A percentile compares a stretch with the other conserved stretches of the same genome.
Evolutionary conservation across 1,140 invertebrate genomes (phyloP).

Genomic region (Druon quercuslanigerum): DNA sequence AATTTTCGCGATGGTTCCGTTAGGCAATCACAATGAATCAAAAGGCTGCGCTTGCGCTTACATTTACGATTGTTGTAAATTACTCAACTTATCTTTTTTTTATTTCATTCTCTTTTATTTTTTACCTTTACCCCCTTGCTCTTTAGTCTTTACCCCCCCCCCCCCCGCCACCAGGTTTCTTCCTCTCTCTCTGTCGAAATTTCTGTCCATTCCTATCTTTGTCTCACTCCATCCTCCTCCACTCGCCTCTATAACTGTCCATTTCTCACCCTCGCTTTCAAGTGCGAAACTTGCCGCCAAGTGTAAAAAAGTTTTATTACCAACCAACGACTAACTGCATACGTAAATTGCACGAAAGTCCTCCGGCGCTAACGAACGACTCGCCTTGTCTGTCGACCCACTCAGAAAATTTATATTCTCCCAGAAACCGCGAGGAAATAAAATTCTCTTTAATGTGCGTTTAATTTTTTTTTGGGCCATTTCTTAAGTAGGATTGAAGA

Average conservation of each 20-base stretch:
- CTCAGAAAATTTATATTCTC: conserved; percentile 26
- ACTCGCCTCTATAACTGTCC: neutral
- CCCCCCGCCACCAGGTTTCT: neutral
- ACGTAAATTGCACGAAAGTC: conserved; percentile 38
- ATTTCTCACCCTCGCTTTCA: conserved; percentile 17
- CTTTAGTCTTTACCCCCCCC: neutral
- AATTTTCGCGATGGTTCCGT: conserved; percentile 60
- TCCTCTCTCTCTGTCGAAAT: neutral
- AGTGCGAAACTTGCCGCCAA: conserved; percentile 33
- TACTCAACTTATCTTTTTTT: conserved; percentile 55
- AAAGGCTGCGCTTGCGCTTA: conserved; percentile 52
- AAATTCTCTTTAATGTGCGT: neutral
- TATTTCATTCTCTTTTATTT: conserved; percentile 33
- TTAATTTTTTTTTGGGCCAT: neutral
- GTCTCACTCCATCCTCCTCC: conserved; percentile 19
- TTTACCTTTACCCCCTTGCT: conserved; percentile 23
- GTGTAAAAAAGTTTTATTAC: conserved; percentile 49
- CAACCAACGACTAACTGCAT: conserved; percentile 4
- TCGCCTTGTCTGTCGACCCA: conserved; percentile 19
- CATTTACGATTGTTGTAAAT: conserved; percentile 65
- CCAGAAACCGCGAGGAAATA: conserved; percentile 16
- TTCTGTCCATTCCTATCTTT: neutral
- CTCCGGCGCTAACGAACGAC: conserved; percentile 44
- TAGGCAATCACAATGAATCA: conserved; percentile 66
- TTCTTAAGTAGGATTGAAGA: neutral